Evolutionary conservation across 2,888 invertebrate genomes (phyloP), one percentile per base, ranked within the genome.

Genomic region (Habrosyne pyritoides): DNA sequence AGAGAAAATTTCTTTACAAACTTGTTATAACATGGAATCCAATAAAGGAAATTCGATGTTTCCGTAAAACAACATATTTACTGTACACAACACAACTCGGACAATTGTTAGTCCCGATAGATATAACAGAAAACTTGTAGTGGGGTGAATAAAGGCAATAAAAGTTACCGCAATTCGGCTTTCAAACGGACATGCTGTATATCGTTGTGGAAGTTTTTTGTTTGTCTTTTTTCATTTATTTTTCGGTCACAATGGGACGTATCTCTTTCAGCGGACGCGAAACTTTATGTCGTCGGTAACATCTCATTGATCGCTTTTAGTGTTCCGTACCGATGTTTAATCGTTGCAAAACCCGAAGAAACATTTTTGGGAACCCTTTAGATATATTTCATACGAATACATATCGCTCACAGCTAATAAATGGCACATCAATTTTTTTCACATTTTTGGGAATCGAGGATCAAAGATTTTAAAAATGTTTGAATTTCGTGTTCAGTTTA

Each of bases 1-100:
- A 62, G 63, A 71, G 73, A 73, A 78, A 81, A 75, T 69, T 76
- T 79, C 79, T 81, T 83, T 70, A 74, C 73, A 73, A 85, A 85
- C 75, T 85, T 83, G 83, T 84, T 83, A 85, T 82, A 81, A 79
- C 71, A 75, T 73, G 71, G 75, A 86, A 87, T 83, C 83, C 79
- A 86, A 87, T 86, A 87, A 85, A 78, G 77, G 78, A 79, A 85
- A 86, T 84, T 84, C 82, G 78, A 75, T 74, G 82, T 83, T 80
- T 79, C 76, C 81, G 74, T 83, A 75, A 80, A 86, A 86, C 78
- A 83, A 84, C 82, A 82, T 84, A 86, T 87, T 88, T 85, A 84
- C 84, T 77, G 78, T 77, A 79, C 73, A 85, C 86, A 84, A 86
- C 84, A 81, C 82, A 81, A 83, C 77, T 84, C 77, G 67, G 72